Base-by-base conservation (phyloP, 2,888 invertebrate species). In the Cotesia congregata region DNA sequence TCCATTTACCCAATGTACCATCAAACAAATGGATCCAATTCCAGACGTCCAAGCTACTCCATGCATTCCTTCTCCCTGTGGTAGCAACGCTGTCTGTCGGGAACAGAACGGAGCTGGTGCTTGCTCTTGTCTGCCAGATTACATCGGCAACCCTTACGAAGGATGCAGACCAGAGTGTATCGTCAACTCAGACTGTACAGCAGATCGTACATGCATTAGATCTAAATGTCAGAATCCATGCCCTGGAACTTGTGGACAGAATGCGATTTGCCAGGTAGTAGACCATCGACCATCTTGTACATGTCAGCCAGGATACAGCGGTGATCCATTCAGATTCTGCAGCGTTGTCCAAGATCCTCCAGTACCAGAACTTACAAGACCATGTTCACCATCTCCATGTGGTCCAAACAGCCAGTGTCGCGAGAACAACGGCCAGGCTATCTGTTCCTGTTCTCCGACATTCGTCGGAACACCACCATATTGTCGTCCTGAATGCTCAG, bases 21-120 rank as follows among this genome's bases (percentile, higher is more conserved):
- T 74, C 1, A 67, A 79, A 71, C 82, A 83, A 67, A 82, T 87
- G 85, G 80, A 85, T 79, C 67, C 77, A 39, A 20, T 70, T 64
- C 68, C 74, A 30, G 65, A 78, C 70, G 73, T 77, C 17, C 73
- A 77, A 72, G 77, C 80, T 30, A 85, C 90, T 84, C 95, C 95
- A 1, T 96, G 96, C 85, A 89, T 91, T 80, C 95, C 95, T 72
- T 93, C 94, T 1, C 95, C 95, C 0, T 97, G 96, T 86, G 96
- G 96, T 60, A 93, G 95, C 5, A 95, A 96, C 85, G 95, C 96
- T 80, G 91, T 94, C 83, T 96, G 96, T 85, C 93, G 93, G 83
- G 94, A 93, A 87, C 87, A 92, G 17, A 87, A 87, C 38, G 89
- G 90, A 15, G 89, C 87, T 61, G 90, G 91, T 67, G 87, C 90